phyloP scores from a whole-genome alignment of 2,113 vertebrate genomes.

The Megaceryle torquata region DNA sequence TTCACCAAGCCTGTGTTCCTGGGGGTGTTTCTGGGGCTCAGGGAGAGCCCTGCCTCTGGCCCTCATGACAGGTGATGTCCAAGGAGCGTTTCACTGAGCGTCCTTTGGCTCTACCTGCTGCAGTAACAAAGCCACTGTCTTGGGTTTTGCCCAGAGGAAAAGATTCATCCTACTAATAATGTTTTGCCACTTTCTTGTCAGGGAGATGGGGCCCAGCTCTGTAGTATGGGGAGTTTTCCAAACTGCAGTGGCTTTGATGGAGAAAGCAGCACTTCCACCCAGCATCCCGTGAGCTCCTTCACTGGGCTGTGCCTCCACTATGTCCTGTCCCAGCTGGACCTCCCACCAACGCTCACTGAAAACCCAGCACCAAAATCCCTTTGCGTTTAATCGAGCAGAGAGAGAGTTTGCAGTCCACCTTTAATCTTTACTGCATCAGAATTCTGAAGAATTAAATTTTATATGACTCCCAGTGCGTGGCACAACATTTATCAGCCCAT shows the following conservation, averaged over 20 bases:
- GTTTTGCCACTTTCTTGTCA: neutral
- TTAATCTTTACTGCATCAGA: neutral
- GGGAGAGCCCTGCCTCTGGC: neutral
- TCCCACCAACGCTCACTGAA: neutral
- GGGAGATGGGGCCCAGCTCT: neutral
- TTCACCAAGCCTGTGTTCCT: neutral
- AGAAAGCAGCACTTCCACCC: neutral
- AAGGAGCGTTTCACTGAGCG: neutral
- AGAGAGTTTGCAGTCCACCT: neutral
- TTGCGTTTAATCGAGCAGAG: neutral
- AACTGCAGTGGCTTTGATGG: neutral
- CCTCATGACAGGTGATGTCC: neutral
- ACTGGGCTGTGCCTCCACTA: accelerated
- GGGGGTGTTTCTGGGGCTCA: neutral
- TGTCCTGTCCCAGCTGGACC: neutral
- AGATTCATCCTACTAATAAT: neutral
- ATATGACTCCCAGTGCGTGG: accelerated
- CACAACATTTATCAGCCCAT: accelerated
- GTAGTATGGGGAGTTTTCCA: neutral
- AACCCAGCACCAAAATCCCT: neutral
- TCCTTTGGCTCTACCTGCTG: neutral
- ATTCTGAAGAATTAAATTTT: neutral
- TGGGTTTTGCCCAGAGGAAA: neutral
- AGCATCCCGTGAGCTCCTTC: neutral
- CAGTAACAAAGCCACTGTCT: neutral